Percentiles rank a stretch among this genome's conserved stretches.
phyloP scores from a whole-genome alignment of 2,888 invertebrate species.

The Trachelus troglodyta region DNA sequence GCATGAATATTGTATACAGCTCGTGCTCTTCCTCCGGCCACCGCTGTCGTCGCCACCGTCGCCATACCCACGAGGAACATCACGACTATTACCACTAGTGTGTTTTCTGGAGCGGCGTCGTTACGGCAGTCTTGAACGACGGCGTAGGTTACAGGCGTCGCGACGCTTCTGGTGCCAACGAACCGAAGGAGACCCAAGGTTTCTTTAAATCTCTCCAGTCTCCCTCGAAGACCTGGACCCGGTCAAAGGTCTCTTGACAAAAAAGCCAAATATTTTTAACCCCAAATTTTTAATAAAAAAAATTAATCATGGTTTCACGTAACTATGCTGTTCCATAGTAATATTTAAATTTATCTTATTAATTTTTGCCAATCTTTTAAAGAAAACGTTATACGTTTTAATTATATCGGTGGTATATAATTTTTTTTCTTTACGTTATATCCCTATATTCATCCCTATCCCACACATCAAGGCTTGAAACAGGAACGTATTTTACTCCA shows the following conservation, averaged over 20 bases:
- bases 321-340: background rate
- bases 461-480: background rate
- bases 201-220: background rate
- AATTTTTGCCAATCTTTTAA: background rate
- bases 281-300: too few relatives aligned
- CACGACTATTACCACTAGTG: background rate
- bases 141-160: background rate
- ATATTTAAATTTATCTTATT: too few relatives aligned
- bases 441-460: background rate
- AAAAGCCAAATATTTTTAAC: too few relatives aligned
- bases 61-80: background rate
- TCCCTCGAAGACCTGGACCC: background rate
- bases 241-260: background rate
- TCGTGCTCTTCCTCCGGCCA: constrained; percentile 12
- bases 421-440: background rate
- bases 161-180: background rate
- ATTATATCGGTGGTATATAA: background rate
- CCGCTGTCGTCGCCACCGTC: constrained; percentile 10
- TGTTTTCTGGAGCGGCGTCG: constrained; percentile 2
- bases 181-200: background rate
- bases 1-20: constrained; percentile 22
- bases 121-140: background rate
- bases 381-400: background rate
- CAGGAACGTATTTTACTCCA: background rate
- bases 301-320: background rate